phyloP scores from a whole-genome alignment of 2,888 invertebrate genomes.

The Bursaphelenchus okinawaensis region DNA sequence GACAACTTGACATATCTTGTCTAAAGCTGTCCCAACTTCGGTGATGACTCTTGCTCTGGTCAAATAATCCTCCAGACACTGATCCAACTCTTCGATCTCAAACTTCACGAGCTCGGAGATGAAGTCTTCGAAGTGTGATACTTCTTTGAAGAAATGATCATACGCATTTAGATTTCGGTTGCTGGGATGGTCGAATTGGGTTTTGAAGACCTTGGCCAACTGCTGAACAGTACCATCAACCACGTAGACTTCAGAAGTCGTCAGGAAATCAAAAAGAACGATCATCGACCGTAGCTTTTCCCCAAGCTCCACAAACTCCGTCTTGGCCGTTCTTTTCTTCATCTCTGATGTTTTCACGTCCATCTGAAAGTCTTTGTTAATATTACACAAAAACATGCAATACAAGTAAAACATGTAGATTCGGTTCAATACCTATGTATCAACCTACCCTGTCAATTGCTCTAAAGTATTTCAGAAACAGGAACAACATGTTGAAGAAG shows the following conservation, averaged over 20 bases:
- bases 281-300: slow-evolving; percentile 28
- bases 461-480: slow-evolving; percentile 28
- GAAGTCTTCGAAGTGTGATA: slow-evolving; percentile 29
- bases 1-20: slow-evolving; percentile 21
- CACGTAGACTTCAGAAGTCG: slow-evolving; percentile 14
- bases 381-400: not conserved
- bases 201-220: slow-evolving; percentile 17
- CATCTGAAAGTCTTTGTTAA: slow-evolving; percentile 17
- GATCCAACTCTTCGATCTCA: slow-evolving; percentile 21
- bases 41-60: slow-evolving; percentile 1
- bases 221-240: slow-evolving; percentile 20
- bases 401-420: not conserved
- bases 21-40: slow-evolving; percentile 23
- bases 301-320: slow-evolving; percentile 30
- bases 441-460: slow-evolving; percentile 22
- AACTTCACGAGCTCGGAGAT: slow-evolving; percentile 21
- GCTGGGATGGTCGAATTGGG: slow-evolving; percentile 19
- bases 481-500: slow-evolving; percentile 31
- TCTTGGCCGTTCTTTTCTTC: slow-evolving; percentile 21
- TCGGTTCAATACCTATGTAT: too few relatives aligned
- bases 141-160: slow-evolving; percentile 35
- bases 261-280: slow-evolving; percentile 17
- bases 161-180: slow-evolving; percentile 18
- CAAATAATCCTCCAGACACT: slow-evolving; percentile 11
- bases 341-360: slow-evolving; percentile 16